Evolutionary conservation across 2,888 invertebrate genomes (phyloP).

Genomic region (Diplazon laetatorius): DNA sequence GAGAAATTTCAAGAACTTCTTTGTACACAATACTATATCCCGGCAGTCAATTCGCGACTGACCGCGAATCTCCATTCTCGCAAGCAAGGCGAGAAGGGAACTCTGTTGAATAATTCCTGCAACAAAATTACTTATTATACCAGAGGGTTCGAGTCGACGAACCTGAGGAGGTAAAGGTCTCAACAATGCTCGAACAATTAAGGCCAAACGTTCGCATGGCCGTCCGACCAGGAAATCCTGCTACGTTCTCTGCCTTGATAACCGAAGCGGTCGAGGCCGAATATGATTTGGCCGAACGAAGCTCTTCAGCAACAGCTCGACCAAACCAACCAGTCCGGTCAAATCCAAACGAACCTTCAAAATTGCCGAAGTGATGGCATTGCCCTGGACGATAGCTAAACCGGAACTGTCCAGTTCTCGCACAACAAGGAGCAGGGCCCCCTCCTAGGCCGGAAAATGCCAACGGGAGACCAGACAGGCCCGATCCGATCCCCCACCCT

Average conservation of each 20-base stretch:
- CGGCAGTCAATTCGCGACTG: neutral
- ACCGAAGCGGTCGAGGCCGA: neutral
- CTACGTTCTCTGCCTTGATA: neutral
- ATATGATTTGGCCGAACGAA: neutral
- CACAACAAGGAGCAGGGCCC: neutral
- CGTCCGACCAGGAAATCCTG: neutral
- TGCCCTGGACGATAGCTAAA: conserved; percentile 35
- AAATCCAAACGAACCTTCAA: too few species aligned
- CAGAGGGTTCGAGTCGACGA: neutral
- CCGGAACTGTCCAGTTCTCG: conserved; percentile 7
- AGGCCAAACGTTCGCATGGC: neutral
- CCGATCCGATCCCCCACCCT: neutral
- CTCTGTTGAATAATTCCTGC: neutral
- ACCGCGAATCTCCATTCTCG: neutral
- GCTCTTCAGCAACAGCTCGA: neutral
- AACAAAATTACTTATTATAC: neutral
- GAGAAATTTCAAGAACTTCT: conserved; percentile 4
- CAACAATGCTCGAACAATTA: neutral
- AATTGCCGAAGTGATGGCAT: conserved; percentile 22
- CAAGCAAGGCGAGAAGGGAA: neutral
- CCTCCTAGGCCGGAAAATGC: conserved; percentile 4
- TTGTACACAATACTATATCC: neutral
- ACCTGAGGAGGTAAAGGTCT: neutral
- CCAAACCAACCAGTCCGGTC: neutral
- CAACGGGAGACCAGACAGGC: neutral